Base-by-base conservation (phyloP, 2,797 vertebrate genomes). In the Micropoecilia bifurca region DNA sequence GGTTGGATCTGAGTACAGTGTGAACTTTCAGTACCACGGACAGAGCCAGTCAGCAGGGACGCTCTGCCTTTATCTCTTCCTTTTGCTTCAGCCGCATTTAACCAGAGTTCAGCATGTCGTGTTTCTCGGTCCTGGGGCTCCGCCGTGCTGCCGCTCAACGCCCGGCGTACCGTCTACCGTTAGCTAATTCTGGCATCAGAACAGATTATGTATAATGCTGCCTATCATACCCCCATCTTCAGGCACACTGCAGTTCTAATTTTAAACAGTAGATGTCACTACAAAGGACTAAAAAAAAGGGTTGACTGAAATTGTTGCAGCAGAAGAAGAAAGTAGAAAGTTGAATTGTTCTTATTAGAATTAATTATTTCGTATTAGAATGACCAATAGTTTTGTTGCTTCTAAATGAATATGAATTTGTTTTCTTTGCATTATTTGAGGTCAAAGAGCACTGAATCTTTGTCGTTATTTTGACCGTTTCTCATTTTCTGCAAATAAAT, bases 11-110 rank as follows among this genome's bases (percentile, higher is more conserved):
- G 68, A 87, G 85, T 84, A 80, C 78, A 33, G 30, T 14, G 16
- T 89, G 87, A 90, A 85, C 85, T 90, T 93, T 94, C 91, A 94
- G 94, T 76, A 92, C 88, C 89, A 90, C 13, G 88, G 91, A 93
- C 88, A 92, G 93, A 0, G 36, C 14, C 55, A 36, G 50, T 43
- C 45, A 25, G 36, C 9, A 12, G 18, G 28, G 73, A 63, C 4
- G 46, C 33, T 6, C 4, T 22, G 41, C 72, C 36, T 79, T 45
- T 72, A 36, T 63, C 28, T 25, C 30, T 71, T 50, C 6, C 9
- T 39, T 78, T 82, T 72, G 13, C 47, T 72, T 57, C 45, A 3
- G n/a, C n/a, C 30, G 43, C 75, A 68, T 80, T 48, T 33, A 28
- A 79, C 78, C 63, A 83, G 73, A 77, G 59, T 71, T 45, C 45